A percentile compares a stretch with the other conserved stretches of the same genome.
phyloP scores from a whole-genome alignment of 2,113 vertebrate genomes.

The Indicator indicator region DNA sequence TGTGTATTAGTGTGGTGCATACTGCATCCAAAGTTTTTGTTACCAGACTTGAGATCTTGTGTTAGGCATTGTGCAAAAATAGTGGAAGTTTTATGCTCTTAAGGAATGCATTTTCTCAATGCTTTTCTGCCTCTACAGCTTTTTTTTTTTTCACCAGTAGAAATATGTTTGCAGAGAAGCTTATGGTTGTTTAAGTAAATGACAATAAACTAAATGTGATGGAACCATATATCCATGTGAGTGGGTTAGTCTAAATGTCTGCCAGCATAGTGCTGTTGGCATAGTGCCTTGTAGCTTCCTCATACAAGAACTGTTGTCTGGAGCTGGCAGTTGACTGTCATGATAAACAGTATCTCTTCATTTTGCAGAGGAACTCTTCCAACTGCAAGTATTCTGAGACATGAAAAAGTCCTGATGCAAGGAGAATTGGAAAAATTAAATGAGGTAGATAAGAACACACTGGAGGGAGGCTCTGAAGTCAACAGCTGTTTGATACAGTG shows the following conservation, averaged over 20 bases:
- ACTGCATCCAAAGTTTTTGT: not conserved
- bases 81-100: not conserved
- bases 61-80: not conserved
- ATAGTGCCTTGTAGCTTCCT: not conserved
- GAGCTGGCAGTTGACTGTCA: conserved; percentile 9
- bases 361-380: not conserved
- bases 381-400: not conserved
- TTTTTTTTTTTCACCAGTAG: not conserved
- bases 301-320: not conserved
- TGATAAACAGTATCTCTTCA: not conserved
- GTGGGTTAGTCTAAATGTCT: not conserved
- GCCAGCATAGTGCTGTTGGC: not conserved
- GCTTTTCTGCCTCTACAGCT: not conserved
- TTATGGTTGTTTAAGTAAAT: conserved; percentile 8
- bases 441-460: not conserved
- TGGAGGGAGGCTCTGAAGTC: not conserved
- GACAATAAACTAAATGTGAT: not conserved
- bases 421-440: not conserved
- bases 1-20: not conserved
- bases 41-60: not conserved
- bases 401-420: not conserved
- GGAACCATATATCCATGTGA: not conserved
- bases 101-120: not conserved
- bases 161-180: not conserved
- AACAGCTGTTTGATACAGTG: not conserved